Evolutionary conservation across 1,140 invertebrate species (phyloP), one percentile per base, ranked within the genome.

Genomic region (Tribolium castaneum): DNA sequence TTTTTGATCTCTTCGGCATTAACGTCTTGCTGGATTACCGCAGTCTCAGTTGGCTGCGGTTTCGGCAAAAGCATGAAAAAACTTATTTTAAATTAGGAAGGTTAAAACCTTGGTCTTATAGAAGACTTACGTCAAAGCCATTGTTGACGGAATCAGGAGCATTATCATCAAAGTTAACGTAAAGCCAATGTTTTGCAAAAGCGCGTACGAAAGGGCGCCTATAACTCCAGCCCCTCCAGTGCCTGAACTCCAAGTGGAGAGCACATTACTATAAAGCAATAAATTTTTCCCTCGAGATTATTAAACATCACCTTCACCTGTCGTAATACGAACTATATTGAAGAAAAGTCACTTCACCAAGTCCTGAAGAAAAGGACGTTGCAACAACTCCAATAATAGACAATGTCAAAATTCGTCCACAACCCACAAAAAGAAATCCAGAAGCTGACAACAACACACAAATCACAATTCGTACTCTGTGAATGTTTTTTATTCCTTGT

Each of bases 201-300:
- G 89, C 5, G 94, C 92, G 87, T 96, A 97, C 0, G 93, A 92
- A 2, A 94, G 81, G 0, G 95, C 91, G 30, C 95, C 95, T 80
- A 95, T 90, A 45, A 97, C 87, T 56, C 95, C 95, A 76, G 95
- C 94, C 12, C 92, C 94, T 25, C 94, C 94, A 6, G 95, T 97
- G 14, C 95, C 95, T 1, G 94, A 96, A 14, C 94, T 95, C 94
- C 95, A 97, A 4, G 93, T 91, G 6, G 94, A 94, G 14, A 97
- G 90, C 9, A 93, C 92, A 86, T 92, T 90, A 82, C 94, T 95
- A 79, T 13, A 85, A 78, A 30, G 5, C 6, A 1, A 30, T 30
- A 30, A 30, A 30, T 1, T 19, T 19, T 19, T 19, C 1, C 16
- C 16, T 2, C 1, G 16, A 1, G 16, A 19, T 19, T 19, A 30